Conservation (phyloP, 2,113 vertebrate genomes). For the Pteronura brasiliensis region DNA sequence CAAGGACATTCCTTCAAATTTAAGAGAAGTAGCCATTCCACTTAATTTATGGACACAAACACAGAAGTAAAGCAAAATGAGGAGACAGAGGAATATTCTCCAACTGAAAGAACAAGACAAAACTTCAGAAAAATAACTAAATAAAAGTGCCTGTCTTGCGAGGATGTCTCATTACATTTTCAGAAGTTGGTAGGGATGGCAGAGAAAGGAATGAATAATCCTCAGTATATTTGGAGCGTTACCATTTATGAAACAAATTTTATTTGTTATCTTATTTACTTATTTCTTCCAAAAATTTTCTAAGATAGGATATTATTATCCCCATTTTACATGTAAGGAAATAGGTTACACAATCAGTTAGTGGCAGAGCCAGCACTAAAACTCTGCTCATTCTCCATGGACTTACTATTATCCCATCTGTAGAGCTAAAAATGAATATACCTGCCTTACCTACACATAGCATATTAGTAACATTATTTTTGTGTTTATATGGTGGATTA, state of each 20-base stretch:
- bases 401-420: neutral
- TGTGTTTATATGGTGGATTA: neutral
- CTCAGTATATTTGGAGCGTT: neutral
- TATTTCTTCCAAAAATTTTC: neutral
- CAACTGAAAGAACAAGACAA: neutral
- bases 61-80: neutral
- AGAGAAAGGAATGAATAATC: neutral
- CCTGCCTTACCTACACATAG: neutral
- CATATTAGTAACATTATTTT: neutral
- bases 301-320: neutral
- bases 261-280: neutral
- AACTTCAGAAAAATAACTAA: neutral
- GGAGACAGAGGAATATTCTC: neutral
- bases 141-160: neutral
- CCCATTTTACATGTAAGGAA: neutral
- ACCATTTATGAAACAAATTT: neutral
- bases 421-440: neutral
- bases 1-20: neutral
- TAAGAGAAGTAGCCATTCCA: neutral
- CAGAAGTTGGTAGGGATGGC: neutral
- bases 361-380: neutral
- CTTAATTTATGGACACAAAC: neutral
- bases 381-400: neutral
- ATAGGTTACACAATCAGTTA: neutral
- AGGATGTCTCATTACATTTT: neutral